phyloP scores from a whole-genome alignment of 2,888 invertebrate species.

The Eristalinus aeneus region DNA sequence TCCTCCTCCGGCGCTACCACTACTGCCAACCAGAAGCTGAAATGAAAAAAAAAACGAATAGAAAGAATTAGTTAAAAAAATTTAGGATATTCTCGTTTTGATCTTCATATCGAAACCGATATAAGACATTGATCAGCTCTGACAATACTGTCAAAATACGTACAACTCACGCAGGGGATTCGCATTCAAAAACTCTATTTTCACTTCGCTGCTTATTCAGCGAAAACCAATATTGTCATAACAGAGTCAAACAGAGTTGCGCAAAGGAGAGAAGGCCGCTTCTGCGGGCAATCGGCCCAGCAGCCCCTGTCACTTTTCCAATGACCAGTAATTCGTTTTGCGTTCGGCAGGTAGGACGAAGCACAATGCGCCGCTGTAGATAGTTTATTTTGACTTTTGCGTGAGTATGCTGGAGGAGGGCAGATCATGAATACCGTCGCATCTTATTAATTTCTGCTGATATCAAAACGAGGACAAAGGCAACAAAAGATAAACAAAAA shows the following conservation, averaged over 20 bases:
- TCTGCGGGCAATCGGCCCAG: constrained; percentile 40
- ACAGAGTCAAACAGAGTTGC: constrained; percentile 32
- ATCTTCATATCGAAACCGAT: constrained; percentile 16
- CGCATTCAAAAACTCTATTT: constrained; percentile 67
- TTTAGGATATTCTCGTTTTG: not conserved
- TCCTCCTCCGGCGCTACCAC: constrained; percentile 71
- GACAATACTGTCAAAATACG: constrained; percentile 62
- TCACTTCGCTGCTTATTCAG: constrained; percentile 69
- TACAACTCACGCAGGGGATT: constrained; percentile 11
- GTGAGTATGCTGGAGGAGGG: constrained; percentile 43
- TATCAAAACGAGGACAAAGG: constrained; percentile 65
- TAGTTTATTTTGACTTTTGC: constrained; percentile 38
- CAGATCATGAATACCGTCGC: constrained; percentile 70
- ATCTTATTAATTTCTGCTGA: constrained; percentile 71
- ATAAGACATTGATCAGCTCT: constrained; percentile 49
- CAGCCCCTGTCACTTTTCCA: constrained; percentile 66
- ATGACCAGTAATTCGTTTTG: constrained; percentile 70
- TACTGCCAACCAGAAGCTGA: constrained; percentile 70
- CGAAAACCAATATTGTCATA: constrained; percentile 59
- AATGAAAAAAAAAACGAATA: constrained; percentile 68
- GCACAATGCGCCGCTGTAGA: constrained; percentile 44
- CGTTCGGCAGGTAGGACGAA: constrained; percentile 62
- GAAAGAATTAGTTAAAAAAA: not conserved
- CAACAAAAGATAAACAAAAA: constrained; percentile 63
- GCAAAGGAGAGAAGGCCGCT: constrained; percentile 28